phyloP scores from a whole-genome alignment of 2,113 vertebrate genomes.

The Columba janthina region DNA sequence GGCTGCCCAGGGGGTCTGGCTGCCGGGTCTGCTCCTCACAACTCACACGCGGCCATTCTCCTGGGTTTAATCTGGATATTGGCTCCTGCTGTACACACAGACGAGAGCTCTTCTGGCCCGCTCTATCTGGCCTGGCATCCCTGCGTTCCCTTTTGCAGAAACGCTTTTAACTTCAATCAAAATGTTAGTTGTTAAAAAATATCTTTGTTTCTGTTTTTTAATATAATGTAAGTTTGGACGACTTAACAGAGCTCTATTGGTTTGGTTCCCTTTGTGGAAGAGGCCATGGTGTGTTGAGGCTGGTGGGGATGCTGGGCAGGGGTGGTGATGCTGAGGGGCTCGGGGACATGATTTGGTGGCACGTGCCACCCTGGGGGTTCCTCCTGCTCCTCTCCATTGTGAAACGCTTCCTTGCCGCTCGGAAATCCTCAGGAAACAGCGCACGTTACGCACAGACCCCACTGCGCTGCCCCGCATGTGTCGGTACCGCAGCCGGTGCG shows the following conservation, averaged over 20 bases:
- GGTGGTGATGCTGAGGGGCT: not conserved
- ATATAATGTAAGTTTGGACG: not conserved
- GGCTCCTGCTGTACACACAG: not conserved
- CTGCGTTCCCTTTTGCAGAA: not conserved
- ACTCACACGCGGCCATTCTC: fast-evolving
- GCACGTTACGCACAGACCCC: not conserved
- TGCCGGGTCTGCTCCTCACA: not conserved
- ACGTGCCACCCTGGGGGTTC: fast-evolving
- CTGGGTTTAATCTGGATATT: not conserved
- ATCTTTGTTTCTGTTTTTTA: not conserved
- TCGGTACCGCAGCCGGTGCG: not conserved
- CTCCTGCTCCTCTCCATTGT: too few relatives aligned
- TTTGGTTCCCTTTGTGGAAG: not conserved
- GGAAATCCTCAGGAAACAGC: not conserved
- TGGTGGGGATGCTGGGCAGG: fast-evolving
- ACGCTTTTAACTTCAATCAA: not conserved
- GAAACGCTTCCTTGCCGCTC: not conserved
- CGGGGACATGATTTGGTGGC: fast-evolving
- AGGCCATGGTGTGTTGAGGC: fast-evolving
- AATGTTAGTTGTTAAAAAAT: not conserved
- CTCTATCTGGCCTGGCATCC: too few relatives aligned
- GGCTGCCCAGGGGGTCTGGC: fast-evolving
- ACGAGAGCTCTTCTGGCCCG: not conserved
- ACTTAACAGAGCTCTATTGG: not conserved
- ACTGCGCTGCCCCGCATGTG: too few relatives aligned